Conservation (phyloP, 2,888 invertebrate genomes). For the Nomada hirtipes region DNA sequence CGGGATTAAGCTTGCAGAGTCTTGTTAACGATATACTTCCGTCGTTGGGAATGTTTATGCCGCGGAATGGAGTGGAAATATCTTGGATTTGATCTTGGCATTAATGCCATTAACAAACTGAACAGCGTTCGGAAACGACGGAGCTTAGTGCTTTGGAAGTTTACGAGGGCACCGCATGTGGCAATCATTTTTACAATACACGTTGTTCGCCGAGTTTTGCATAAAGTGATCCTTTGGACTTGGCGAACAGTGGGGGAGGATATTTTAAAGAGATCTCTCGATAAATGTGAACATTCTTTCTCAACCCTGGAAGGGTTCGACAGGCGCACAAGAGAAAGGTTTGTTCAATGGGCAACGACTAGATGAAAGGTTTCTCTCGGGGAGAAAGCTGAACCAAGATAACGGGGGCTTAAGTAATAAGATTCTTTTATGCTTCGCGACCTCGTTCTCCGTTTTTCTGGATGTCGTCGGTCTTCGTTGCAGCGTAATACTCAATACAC, state of each 20-base stretch:
- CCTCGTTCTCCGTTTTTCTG: background rate
- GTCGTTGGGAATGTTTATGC: background rate
- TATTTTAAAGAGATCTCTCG: too few relatives aligned
- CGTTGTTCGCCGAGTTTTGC: too few relatives aligned
- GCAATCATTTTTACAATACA: too few relatives aligned
- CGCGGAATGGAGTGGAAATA: background rate
- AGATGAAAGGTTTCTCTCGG: background rate
- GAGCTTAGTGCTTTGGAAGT: too few relatives aligned
- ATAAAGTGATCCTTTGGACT: too few relatives aligned
- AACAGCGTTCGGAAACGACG: too few relatives aligned
- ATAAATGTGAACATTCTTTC: background rate
- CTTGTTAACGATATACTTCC: background rate
- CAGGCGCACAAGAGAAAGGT: background rate
- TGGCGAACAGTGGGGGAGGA: too few relatives aligned
- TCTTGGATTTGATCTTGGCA: background rate
- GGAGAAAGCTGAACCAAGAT: background rate
- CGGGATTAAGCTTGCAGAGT: constrained; percentile 22
- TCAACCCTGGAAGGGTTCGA: background rate
- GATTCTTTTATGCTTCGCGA: constrained; percentile 7
- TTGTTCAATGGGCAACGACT: constrained; percentile 8
- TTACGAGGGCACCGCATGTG: too few relatives aligned
- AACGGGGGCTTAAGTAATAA: constrained; percentile 9
- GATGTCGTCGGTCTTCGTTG: constrained; percentile 2
- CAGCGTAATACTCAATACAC: background rate
- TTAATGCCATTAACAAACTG: too few relatives aligned